Conservation (phyloP, 2,888 invertebrate species). For the Drosophila austrosaltans region DNA sequence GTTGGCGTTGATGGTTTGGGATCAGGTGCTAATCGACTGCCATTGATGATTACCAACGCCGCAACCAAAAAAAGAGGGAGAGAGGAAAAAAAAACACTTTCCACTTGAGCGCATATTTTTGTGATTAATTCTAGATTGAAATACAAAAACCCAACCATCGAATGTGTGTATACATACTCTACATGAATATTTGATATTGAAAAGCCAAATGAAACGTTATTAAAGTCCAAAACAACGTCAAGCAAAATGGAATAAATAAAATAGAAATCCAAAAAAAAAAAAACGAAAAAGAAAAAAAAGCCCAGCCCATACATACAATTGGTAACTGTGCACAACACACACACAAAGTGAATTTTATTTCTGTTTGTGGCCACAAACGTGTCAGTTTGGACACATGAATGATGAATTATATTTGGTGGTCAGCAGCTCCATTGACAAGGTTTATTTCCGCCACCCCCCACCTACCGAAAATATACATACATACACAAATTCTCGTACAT, state of each 20-base stretch:
- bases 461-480: not conserved
- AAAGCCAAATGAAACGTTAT: constrained; percentile 37
- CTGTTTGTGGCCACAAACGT: constrained; percentile 75
- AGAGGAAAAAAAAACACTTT: constrained; percentile 44
- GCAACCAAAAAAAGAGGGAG: too few relatives aligned
- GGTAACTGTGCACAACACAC: constrained; percentile 41
- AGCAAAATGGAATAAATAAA: constrained; percentile 10
- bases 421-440: constrained; percentile 30
- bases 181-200: constrained; percentile 64
- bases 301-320: constrained; percentile 34
- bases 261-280: constrained; percentile 10
- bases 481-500: constrained; percentile 15
- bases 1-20: not conserved
- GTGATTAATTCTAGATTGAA: constrained; percentile 67
- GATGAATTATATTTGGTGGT: constrained; percentile 68
- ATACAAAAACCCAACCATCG: constrained; percentile 34
- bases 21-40: constrained; percentile 54
- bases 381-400: constrained; percentile 75
- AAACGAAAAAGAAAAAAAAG: not conserved
- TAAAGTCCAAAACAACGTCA: constrained; percentile 24
- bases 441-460: not conserved
- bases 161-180: constrained; percentile 19
- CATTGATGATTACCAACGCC: constrained; percentile 56
- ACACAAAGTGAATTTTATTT: constrained; percentile 75
- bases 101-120: constrained; percentile 69